These are phyloP conservation scores for Gnatocerus cornutus DNA, from an alignment of 2,888 invertebrate genomes.

Conservation along the genomic window DNA sequence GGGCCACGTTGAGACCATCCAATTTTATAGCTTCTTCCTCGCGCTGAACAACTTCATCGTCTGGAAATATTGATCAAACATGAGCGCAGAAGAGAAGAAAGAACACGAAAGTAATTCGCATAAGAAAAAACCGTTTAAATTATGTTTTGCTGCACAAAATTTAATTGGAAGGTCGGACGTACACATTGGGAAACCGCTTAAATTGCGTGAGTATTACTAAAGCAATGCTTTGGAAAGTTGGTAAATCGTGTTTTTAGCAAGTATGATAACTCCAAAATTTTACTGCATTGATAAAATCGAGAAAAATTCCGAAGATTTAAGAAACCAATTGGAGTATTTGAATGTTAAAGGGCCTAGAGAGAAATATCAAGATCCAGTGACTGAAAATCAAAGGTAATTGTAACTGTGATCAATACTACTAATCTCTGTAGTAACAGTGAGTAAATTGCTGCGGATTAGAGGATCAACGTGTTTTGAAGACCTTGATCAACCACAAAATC, in stretches of 20 bases:
- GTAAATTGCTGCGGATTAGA: too few relatives aligned
- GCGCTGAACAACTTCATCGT: conserved; percentile 91
- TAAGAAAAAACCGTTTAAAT: conserved; percentile 63
- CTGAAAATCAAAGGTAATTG: conserved; percentile 69
- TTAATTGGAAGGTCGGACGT: conserved; percentile 60
- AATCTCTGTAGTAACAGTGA: too few relatives aligned
- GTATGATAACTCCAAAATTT: conserved; percentile 65
- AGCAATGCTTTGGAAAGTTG: too few relatives aligned
- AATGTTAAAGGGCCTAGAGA: conserved; percentile 62
- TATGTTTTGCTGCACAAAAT: conserved; percentile 63
- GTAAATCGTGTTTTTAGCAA: conserved; percentile 24
- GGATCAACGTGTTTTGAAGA: too few relatives aligned
- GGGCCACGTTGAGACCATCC: conserved; percentile 95
- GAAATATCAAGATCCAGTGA: conserved; percentile 63
- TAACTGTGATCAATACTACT: neutral
- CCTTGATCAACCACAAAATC: too few relatives aligned
- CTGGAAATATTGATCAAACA: conserved; percentile 71
- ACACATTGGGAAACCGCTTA: conserved; percentile 58
- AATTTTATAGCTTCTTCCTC: conserved; percentile 98
- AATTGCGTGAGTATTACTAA: conserved; percentile 53
- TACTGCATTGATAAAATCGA: conserved; percentile 58
- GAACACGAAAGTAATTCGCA: conserved; percentile 41
- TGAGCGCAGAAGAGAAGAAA: conserved; percentile 45
- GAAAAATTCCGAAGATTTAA: conserved; percentile 3
- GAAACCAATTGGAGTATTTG: conserved; percentile 62